phyloP scores from a whole-genome alignment of 2,113 vertebrate species.

The Elachura formosa region DNA sequence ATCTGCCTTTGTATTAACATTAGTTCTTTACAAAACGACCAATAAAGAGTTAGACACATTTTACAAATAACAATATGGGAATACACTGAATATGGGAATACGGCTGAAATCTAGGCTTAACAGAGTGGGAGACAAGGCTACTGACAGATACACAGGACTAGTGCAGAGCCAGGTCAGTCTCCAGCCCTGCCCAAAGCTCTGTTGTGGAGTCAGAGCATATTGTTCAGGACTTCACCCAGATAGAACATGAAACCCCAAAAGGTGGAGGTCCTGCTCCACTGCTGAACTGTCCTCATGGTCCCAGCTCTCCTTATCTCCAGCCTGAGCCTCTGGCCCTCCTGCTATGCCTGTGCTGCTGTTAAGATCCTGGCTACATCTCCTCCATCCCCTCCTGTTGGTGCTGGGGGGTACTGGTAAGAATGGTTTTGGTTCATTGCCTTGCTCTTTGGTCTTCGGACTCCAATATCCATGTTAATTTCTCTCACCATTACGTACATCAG shows the following conservation, averaged over 20 bases:
- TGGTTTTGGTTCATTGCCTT: neutral
- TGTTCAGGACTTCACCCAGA: neutral
- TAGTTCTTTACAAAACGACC: neutral
- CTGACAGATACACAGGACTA: neutral
- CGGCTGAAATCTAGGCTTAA: neutral
- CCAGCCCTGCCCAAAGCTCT: neutral
- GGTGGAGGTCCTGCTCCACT: neutral
- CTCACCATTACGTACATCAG: neutral
- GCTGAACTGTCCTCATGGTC: neutral
- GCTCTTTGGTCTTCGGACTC: neutral
- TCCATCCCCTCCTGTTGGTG: neutral
- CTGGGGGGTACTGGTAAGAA: neutral
- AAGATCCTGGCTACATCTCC: fast-evolving
- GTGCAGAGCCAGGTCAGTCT: too few relatives aligned
- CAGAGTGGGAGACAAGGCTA: neutral
- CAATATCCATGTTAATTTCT: neutral
- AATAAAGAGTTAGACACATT: neutral
- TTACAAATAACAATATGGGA: neutral
- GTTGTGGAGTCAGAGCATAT: neutral
- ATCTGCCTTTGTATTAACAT: neutral
- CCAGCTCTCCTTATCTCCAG: neutral
- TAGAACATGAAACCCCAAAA: neutral
- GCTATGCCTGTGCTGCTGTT: fast-evolving
- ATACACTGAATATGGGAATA: neutral
- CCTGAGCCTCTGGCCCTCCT: fast-evolving